A percentile compares a stretch with the other conserved stretches of the same genome.
These are phyloP conservation scores for Xyrauchen texanus DNA, from an alignment of 2,113 vertebrate genomes.

Conservation along the genomic window DNA sequence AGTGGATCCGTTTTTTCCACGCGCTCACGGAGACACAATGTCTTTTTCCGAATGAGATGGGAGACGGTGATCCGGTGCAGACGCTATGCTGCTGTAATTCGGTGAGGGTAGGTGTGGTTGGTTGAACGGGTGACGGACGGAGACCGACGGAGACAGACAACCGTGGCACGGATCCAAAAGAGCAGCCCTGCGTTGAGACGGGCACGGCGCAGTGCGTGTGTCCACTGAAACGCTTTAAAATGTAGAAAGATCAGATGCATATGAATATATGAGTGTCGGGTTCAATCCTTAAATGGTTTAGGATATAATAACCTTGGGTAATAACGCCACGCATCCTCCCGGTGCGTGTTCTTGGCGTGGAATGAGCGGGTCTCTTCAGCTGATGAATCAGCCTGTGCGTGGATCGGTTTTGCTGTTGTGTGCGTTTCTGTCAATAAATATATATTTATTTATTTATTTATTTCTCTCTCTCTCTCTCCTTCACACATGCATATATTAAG, in stretches of 20 bases:
- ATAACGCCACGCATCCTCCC: conserved; percentile 3
- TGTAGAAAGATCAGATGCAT: not conserved
- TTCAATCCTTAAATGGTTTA: not conserved
- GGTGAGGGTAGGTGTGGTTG: conserved; percentile 47
- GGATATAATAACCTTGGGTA: not conserved
- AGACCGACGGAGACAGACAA: conserved; percentile 5
- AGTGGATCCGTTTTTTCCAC: not conserved
- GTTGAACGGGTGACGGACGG: conserved; percentile 25
- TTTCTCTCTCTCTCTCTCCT: no score
- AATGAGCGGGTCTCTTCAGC: no score
- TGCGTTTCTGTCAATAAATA: no score
- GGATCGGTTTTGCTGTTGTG: no score
- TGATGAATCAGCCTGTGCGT: not conserved
- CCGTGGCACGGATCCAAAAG: conserved; percentile 42
- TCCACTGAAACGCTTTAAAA: conserved; percentile 14
- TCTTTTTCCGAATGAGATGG: conserved; percentile 15
- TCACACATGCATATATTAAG: no score
- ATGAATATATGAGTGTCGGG: not conserved
- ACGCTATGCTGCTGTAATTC: not conserved
- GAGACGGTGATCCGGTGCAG: not conserved
- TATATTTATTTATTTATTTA: no score
- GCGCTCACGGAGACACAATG: conserved; percentile 13
- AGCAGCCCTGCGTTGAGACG: conserved; percentile 34
- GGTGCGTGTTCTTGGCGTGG: no score
- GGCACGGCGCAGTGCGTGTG: not conserved